Evolutionary conservation across 2,888 invertebrate species (phyloP).

Genomic region (Brachypalpus laphriformis): DNA sequence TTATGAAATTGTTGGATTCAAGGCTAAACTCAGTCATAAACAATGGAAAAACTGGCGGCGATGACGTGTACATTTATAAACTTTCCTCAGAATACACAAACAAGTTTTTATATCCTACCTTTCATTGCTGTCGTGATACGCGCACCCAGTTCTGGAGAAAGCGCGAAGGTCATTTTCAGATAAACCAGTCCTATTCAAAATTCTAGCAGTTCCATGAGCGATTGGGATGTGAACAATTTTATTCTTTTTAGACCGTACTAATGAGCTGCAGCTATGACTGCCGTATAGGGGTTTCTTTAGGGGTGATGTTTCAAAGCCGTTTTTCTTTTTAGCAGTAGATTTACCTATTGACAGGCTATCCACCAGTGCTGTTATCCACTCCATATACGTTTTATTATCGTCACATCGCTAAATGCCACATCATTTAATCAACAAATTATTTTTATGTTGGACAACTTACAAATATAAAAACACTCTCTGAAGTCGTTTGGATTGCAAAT

Average conservation of each 20-base stretch:
- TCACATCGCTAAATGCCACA: slow-evolving; percentile 77
- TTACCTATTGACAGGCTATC: slow-evolving; percentile 76
- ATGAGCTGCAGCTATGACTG: slow-evolving; percentile 77
- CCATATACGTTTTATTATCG: slow-evolving; percentile 78
- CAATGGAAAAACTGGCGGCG: not conserved
- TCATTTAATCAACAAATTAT: not conserved
- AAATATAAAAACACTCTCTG: slow-evolving; percentile 78
- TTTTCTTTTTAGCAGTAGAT: slow-evolving; percentile 57
- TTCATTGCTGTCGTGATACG: slow-evolving; percentile 35
- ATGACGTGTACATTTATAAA: slow-evolving; percentile 7
- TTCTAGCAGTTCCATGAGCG: slow-evolving; percentile 77
- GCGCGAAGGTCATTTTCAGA: slow-evolving; percentile 72
- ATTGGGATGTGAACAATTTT: slow-evolving; percentile 77
- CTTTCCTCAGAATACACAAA: not conserved
- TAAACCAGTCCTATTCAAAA: slow-evolving; percentile 77
- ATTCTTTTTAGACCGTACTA: slow-evolving; percentile 64
- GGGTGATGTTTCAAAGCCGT: not conserved
- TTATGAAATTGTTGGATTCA: slow-evolving; percentile 22
- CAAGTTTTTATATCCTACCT: slow-evolving; percentile 29
- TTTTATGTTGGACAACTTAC: slow-evolving; percentile 66
- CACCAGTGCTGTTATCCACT: slow-evolving; percentile 78
- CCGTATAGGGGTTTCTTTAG: slow-evolving; percentile 60
- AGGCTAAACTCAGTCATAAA: slow-evolving; percentile 19
- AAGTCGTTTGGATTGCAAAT: slow-evolving; percentile 79
- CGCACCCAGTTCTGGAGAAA: slow-evolving; percentile 43